Percentiles rank a stretch among this genome's conserved stretches.
Conservation (phyloP, 1,140 invertebrate genomes). For the Heliothis subflexa region DNA sequence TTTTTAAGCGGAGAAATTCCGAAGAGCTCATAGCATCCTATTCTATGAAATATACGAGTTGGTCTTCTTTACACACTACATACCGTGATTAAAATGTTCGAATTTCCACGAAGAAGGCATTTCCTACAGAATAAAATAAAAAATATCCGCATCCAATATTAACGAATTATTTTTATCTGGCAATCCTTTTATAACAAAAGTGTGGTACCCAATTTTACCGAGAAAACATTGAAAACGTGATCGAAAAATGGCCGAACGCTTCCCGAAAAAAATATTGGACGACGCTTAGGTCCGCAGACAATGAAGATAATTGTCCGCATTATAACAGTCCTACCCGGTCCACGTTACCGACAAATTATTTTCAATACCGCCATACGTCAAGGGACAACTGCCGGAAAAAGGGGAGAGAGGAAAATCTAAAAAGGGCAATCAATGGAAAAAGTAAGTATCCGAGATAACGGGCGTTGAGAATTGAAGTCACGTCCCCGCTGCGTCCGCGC, state of each 20-base stretch:
- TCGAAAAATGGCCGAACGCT: slow-evolving; percentile 16
- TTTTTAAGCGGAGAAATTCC: slow-evolving; percentile 3
- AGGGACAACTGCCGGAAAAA: slow-evolving; percentile 40
- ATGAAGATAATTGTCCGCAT: slow-evolving; percentile 34
- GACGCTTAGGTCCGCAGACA: slow-evolving; percentile 17
- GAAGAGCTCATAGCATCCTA: slow-evolving; percentile 3
- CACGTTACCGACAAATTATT: slow-evolving; percentile 38
- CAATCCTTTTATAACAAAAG: slow-evolving; percentile 5
- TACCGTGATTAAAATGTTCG: background rate
- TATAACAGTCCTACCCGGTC: slow-evolving; percentile 21
- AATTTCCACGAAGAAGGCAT: background rate
- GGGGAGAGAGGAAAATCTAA: slow-evolving; percentile 41
- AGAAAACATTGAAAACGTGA: slow-evolving; percentile 30
- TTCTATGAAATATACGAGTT: slow-evolving; percentile 1
- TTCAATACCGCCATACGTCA: slow-evolving; percentile 45
- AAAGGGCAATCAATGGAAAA: slow-evolving; percentile 71
- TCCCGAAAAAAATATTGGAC: slow-evolving; percentile 26
- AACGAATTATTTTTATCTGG: background rate
- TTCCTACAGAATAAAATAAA: background rate
- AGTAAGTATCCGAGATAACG: slow-evolving; percentile 59
- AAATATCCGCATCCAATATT: background rate
- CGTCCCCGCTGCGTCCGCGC: slow-evolving; percentile 64
- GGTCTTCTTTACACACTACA: background rate
- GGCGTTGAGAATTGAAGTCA: slow-evolving; percentile 70
- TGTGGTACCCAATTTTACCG: slow-evolving; percentile 7